A percentile compares a stretch with the other conserved stretches of the same genome.
Conservation (phyloP, 2,888 invertebrate species). For the Anaspis maculata region DNA sequence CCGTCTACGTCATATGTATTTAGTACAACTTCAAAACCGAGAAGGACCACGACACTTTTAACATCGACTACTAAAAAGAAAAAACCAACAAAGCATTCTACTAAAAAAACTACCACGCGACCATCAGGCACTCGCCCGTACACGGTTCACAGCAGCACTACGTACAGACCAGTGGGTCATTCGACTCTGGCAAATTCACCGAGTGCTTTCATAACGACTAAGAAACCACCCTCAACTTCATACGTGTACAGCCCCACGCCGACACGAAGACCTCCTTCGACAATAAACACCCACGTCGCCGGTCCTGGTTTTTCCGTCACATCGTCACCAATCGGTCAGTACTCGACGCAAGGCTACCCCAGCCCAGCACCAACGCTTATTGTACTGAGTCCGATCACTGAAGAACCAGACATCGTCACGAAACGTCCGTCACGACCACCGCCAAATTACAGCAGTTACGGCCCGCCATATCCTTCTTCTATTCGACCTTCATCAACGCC, state of each 20-base stretch:
- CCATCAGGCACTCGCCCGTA: too few species aligned
- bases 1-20: conserved; percentile 44
- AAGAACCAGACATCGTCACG: conserved; percentile 13
- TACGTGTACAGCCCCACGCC: conserved; percentile 36
- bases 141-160: conserved; percentile 37
- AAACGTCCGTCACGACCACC: conserved; percentile 4
- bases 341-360: conserved; percentile 30
- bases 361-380: conserved; percentile 51
- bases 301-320: conserved; percentile 30
- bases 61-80: conserved; percentile 10
- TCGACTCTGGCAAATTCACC: conserved; percentile 29
- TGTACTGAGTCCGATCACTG: conserved; percentile 48
- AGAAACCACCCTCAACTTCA: conserved; percentile 40
- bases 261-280: conserved; percentile 26
- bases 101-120: conserved; percentile 9
- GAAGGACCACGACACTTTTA: conserved; percentile 7
- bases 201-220: conserved; percentile 26
- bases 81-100: conserved; percentile 12
- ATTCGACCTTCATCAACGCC: conserved; percentile 19
- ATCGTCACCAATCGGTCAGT: conserved; percentile 21
- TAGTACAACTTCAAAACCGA: conserved; percentile 34
- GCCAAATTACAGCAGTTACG: neutral
- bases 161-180: conserved; percentile 33
- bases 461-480: conserved; percentile 12
- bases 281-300: conserved; percentile 25